Conservation (phyloP, 2,888 invertebrate species). For the Patella ulyssiponensis region DNA sequence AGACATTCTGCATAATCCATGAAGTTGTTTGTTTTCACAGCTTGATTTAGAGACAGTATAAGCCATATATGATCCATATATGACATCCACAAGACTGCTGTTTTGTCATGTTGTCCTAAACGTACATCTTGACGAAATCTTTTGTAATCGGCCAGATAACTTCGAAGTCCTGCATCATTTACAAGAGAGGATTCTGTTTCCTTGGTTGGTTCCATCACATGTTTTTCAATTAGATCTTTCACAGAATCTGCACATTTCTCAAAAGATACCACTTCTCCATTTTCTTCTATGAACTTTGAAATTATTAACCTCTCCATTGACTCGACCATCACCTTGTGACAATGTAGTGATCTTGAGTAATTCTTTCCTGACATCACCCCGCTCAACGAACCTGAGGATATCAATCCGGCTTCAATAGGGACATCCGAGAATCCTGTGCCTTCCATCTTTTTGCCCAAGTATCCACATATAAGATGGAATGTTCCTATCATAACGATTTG, state of each 20-base stretch:
- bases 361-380: slow-evolving; percentile 34
- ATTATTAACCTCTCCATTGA: slow-evolving; percentile 33
- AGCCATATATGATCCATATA: slow-evolving; percentile 40
- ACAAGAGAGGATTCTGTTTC: slow-evolving; percentile 7
- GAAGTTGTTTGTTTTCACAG: slow-evolving; percentile 36
- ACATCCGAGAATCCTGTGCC: slow-evolving; percentile 35
- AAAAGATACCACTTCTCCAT: not conserved
- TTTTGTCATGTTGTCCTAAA: slow-evolving; percentile 27
- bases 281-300: slow-evolving; percentile 14
- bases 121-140: slow-evolving; percentile 17
- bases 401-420: slow-evolving; percentile 33
- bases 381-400: slow-evolving; percentile 28
- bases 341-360: slow-evolving; percentile 30
- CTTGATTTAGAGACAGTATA: slow-evolving; percentile 28
- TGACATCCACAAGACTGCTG: slow-evolving; percentile 35
- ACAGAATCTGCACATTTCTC: not conserved
- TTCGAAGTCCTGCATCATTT: slow-evolving; percentile 14
- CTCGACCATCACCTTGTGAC: slow-evolving; percentile 35
- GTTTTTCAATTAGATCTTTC: not conserved
- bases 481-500: slow-evolving; percentile 40
- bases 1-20: slow-evolving; percentile 28
- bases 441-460: slow-evolving; percentile 34
- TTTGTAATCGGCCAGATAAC: slow-evolving; percentile 14
- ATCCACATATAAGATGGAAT: slow-evolving; percentile 26
- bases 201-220: not conserved